Conservation (phyloP, 2,888 invertebrate genomes). For the Ypsolopha sequella region DNA sequence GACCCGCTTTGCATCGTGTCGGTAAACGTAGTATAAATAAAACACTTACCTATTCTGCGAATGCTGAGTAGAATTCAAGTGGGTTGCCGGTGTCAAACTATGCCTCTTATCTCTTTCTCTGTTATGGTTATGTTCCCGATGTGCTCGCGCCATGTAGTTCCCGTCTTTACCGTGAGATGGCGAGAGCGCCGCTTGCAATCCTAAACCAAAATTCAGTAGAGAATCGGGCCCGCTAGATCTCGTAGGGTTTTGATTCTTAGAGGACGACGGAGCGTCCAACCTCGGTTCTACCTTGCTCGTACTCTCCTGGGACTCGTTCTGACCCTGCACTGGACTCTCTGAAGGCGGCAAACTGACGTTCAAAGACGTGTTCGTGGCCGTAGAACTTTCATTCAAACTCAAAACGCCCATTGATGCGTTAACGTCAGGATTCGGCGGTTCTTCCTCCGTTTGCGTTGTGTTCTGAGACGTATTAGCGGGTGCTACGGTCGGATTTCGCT, state of each 20-base stretch:
- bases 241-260: constrained; percentile 20
- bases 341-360: constrained; percentile 49
- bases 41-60: constrained; percentile 46
- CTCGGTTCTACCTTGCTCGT: constrained; percentile 31
- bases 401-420: constrained; percentile 52
- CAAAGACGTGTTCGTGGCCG: constrained; percentile 56
- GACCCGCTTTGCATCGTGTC: no score
- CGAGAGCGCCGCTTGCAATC: constrained; percentile 49
- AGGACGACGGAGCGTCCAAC: constrained; percentile 44
- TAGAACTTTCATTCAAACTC: constrained; percentile 56
- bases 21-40: no score
- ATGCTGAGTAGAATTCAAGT: constrained; percentile 40
- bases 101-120: constrained; percentile 65
- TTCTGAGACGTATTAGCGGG: constrained; percentile 21
- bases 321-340: constrained; percentile 14
- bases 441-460: constrained; percentile 17
- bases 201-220: constrained; percentile 44
- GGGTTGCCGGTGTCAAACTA: constrained; percentile 59
- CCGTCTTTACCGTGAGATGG: constrained; percentile 49
- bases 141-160: constrained; percentile 30
- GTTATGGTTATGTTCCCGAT: constrained; percentile 36
- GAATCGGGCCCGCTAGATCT: constrained; percentile 45
- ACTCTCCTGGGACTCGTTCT: constrained; percentile 27
- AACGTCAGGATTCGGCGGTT: constrained; percentile 31
- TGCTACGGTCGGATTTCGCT: constrained; percentile 29